Conservation (phyloP, 2,888 invertebrate species). For the Netelia fuscicornis region DNA sequence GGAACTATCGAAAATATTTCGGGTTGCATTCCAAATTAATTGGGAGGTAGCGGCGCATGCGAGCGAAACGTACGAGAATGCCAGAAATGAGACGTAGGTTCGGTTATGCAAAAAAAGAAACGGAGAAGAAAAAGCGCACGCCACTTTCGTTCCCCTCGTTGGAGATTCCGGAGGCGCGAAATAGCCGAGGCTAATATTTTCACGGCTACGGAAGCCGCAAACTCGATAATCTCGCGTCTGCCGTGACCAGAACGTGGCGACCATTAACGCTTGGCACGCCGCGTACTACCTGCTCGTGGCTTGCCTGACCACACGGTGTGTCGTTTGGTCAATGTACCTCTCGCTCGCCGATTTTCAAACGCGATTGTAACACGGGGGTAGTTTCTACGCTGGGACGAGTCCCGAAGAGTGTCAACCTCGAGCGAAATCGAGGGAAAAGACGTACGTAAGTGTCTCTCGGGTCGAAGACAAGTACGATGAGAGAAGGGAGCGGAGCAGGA, state of each 20-base stretch:
- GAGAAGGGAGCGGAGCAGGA: conserved; percentile 21
- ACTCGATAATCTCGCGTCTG: conserved; percentile 58
- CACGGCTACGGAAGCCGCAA: conserved; percentile 46
- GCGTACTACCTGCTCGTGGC: conserved; percentile 18
- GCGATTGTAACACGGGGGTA: conserved; percentile 58
- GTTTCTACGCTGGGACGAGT: conserved; percentile 13
- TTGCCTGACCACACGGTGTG: conserved; percentile 41
- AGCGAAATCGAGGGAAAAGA: conserved; percentile 43
- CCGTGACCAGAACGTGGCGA: conserved; percentile 23
- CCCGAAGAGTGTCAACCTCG: conserved; percentile 6
- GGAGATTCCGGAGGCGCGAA: conserved; percentile 17
- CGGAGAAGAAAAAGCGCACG: background rate
- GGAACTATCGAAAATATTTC: conserved; percentile 46
- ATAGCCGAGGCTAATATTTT: conserved; percentile 53
- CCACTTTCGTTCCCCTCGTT: background rate
- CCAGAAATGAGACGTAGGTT: background rate
- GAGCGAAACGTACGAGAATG: background rate
- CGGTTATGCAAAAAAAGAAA: background rate
- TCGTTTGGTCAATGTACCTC: conserved; percentile 21
- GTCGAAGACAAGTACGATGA: conserved; percentile 55
- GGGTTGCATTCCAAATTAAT: conserved; percentile 53
- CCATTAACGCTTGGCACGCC: conserved; percentile 58
- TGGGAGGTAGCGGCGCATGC: conserved; percentile 30
- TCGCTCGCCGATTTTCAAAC: conserved; percentile 46
- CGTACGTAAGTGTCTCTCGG: conserved; percentile 20